A percentile compares a stretch with the other conserved stretches of the same genome.
These are phyloP conservation scores for Hystrix brachyura DNA, from an alignment of 2,113 vertebrate genomes.

Conservation along the genomic window DNA sequence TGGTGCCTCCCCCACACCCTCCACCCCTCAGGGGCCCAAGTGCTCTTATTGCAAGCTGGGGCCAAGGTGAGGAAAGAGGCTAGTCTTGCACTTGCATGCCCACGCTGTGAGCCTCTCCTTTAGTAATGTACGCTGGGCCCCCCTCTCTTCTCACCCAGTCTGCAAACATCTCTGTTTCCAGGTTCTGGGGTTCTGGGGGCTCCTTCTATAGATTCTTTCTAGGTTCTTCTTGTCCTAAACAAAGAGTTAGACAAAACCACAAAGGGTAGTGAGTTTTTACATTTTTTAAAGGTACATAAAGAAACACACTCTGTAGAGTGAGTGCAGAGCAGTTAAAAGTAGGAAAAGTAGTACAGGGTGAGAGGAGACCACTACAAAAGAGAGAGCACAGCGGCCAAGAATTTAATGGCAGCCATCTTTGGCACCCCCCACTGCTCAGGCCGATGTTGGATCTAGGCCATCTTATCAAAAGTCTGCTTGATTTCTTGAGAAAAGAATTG, in stretches of 20 bases:
- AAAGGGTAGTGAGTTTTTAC: neutral
- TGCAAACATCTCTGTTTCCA: neutral
- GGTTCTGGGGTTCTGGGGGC: neutral
- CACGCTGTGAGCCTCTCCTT: neutral
- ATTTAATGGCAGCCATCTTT: neutral
- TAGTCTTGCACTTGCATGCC: neutral
- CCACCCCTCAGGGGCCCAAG: neutral
- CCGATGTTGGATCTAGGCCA: neutral
- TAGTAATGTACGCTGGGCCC: neutral
- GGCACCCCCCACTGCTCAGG: neutral
- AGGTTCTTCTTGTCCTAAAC: neutral
- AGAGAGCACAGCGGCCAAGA: neutral
- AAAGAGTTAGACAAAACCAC: neutral
- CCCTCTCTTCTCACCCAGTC: neutral
- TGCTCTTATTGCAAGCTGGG: no score
- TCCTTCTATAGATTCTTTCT: neutral
- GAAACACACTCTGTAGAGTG: neutral
- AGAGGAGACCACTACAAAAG: neutral
- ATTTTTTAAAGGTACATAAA: neutral
- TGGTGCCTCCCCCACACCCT: neutral
- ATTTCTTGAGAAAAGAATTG: neutral
- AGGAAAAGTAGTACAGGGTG: neutral
- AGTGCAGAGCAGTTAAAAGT: neutral
- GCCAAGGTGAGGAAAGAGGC: neutral
- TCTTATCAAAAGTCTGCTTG: neutral